phyloP scores from a whole-genome alignment of 2,797 vertebrate species.

The Pangasius macronema region DNA sequence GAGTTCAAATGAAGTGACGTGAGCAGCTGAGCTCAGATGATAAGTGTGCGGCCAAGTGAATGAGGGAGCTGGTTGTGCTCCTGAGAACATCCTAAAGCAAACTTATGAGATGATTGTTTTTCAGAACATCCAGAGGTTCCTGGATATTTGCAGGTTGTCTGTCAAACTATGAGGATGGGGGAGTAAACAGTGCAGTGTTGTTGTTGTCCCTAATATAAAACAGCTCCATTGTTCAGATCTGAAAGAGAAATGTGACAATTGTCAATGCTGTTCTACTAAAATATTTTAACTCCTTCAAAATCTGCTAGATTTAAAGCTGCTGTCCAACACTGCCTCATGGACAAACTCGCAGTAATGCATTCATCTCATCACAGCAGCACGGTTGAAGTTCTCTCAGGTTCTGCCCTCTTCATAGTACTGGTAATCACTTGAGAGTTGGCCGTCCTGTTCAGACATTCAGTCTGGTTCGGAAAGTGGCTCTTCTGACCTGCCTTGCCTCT shows the following conservation, averaged over 20 bases:
- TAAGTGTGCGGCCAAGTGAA: no score
- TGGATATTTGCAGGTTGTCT: neutral
- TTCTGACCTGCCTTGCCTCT: neutral
- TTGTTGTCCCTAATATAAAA: neutral
- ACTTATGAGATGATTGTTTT: neutral
- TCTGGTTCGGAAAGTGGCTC: neutral
- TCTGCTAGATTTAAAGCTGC: neutral
- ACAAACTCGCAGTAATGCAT: neutral
- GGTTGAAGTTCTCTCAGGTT: neutral
- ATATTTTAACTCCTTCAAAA: neutral
- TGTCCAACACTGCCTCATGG: neutral
- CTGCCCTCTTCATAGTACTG: neutral
- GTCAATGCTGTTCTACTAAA: neutral
- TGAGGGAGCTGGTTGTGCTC: neutral
- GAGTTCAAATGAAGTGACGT: neutral
- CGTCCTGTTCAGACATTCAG: neutral
- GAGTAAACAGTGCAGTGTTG: neutral
- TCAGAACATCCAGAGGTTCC: neutral
- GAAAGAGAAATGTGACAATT: neutral
- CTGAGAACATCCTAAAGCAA: neutral
- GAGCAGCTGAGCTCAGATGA: neutral
- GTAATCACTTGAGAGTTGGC: neutral
- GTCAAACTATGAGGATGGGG: neutral
- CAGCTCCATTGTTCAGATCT: neutral
- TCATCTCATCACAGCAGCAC: neutral